A percentile compares a stretch with the other conserved stretches of the same genome.
phyloP scores from a whole-genome alignment of 37 sponge, comb jelly and placozoan species.

The Agelas oroides region DNA sequence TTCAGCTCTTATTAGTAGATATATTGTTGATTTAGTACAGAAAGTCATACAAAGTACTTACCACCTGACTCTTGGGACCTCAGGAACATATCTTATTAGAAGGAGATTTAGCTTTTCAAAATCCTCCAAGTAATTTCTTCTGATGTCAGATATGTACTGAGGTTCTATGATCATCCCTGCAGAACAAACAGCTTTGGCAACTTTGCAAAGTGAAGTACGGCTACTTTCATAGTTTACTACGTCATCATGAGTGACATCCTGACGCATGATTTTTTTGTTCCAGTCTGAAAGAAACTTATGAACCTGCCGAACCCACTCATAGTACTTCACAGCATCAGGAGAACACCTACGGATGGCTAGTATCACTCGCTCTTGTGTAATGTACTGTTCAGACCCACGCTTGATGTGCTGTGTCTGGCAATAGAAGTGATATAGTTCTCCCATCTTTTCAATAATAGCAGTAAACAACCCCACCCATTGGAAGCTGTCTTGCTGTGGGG shows the following conservation, averaged over 20 bases:
- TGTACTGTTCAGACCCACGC: no score
- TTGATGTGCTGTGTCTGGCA: no score
- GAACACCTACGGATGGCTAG: no score
- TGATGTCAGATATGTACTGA: background rate
- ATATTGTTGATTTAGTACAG: no score
- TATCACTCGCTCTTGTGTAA: no score
- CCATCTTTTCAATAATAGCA: no score
- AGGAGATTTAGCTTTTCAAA: constrained; percentile 49
- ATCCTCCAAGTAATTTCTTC: background rate
- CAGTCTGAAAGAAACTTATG: constrained; percentile 38
- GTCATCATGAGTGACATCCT: constrained; percentile 59
- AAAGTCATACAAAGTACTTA: background rate
- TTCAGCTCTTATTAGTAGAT: no score
- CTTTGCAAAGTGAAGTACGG: background rate
- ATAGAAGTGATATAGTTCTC: no score
- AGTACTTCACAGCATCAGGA: constrained; percentile 20
- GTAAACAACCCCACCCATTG: no score
- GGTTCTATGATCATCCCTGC: background rate
- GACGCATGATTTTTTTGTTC: constrained; percentile 19
- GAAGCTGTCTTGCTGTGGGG: no score
- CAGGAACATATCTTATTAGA: constrained; percentile 49
- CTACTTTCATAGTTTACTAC: constrained; percentile 38
- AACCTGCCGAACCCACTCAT: constrained; percentile 50
- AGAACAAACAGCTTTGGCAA: constrained; percentile 34
- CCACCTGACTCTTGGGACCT: constrained; percentile 40